Percentiles rank a stretch among this genome's conserved stretches.
Conservation (phyloP, 2,797 vertebrate species). For the Chiloscyllium punctatum region DNA sequence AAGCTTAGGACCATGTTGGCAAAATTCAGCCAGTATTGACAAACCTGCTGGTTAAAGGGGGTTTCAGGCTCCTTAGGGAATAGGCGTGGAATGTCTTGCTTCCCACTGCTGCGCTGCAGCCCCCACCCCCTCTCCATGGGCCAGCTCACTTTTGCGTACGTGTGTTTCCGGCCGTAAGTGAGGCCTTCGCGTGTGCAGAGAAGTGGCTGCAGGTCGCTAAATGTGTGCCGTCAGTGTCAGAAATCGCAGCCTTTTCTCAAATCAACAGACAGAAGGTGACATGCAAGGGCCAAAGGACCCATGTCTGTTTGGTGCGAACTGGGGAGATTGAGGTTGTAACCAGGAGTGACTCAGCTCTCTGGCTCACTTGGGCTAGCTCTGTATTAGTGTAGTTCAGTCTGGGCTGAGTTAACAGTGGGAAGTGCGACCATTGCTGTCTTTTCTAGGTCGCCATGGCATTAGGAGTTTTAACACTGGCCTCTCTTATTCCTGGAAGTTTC, state of each 20-base stretch:
- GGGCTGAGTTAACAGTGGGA: not conserved
- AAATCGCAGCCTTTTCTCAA: slow-evolving; percentile 4
- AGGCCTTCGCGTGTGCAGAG: not conserved
- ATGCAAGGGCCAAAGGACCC: not conserved
- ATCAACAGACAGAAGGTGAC: not conserved
- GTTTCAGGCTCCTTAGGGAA: not conserved
- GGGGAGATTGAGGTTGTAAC: not conserved
- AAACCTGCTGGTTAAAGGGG: not conserved
- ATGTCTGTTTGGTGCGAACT: not conserved
- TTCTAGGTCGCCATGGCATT: not conserved
- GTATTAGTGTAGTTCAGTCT: not conserved
- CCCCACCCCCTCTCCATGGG: not conserved
- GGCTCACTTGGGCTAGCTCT: not conserved
- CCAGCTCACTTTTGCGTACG: not conserved
- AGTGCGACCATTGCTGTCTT: too few relatives aligned
- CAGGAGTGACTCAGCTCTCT: not conserved
- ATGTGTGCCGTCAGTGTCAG: slow-evolving; percentile 4
- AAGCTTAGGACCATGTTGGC: not conserved
- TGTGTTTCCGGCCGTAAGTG: not conserved
- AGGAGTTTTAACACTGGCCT: too few relatives aligned
- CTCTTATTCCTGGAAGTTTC: not conserved
- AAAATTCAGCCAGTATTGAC: not conserved
- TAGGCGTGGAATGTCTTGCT: not conserved
- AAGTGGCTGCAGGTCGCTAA: not conserved
- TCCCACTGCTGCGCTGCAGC: not conserved